These are phyloP conservation scores for Beris morrisii DNA, from an alignment of 2,888 invertebrate species.

Conservation along the genomic window DNA sequence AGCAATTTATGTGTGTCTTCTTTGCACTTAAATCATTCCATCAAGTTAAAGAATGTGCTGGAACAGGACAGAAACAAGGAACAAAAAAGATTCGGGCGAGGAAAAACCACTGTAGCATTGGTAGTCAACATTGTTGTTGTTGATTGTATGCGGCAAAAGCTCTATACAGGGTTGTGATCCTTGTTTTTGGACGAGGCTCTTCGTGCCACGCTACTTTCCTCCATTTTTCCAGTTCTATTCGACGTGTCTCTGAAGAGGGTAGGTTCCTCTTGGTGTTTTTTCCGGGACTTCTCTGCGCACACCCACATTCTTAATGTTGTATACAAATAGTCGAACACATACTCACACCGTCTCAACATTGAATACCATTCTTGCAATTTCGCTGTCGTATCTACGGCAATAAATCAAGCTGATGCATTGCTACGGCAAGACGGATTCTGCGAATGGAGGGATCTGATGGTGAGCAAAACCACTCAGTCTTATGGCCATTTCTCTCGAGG, in stretches of 20 bases:
- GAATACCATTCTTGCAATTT: conserved; percentile 43
- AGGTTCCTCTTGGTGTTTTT: conserved; percentile 22
- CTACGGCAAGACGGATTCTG: conserved; percentile 43
- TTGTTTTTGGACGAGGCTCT: conserved; percentile 24
- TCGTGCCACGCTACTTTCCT: conserved; percentile 33
- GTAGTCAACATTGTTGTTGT: conserved; percentile 30
- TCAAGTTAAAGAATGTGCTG: conserved; percentile 39
- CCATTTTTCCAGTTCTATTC: conserved; percentile 7
- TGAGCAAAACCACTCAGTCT: no score
- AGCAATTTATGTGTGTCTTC: conserved; percentile 40
- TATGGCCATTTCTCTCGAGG: no score
- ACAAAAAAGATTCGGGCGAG: conserved; percentile 30
- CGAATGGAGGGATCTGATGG: conserved; percentile 32
- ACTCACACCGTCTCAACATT: conserved; percentile 19
- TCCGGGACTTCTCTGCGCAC: neutral
- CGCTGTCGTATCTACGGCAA: conserved; percentile 41
- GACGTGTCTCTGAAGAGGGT: conserved; percentile 32
- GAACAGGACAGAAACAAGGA: conserved; percentile 36
- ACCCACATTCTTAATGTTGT: conserved; percentile 10
- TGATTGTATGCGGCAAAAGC: conserved; percentile 37
- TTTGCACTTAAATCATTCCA: conserved; percentile 42
- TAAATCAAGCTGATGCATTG: conserved; percentile 44
- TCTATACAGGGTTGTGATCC: conserved; percentile 32
- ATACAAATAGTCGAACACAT: conserved; percentile 27
- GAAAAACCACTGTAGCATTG: conserved; percentile 30